Conservation (phyloP, 2,113 vertebrate genomes). For the Falco punctatus region DNA sequence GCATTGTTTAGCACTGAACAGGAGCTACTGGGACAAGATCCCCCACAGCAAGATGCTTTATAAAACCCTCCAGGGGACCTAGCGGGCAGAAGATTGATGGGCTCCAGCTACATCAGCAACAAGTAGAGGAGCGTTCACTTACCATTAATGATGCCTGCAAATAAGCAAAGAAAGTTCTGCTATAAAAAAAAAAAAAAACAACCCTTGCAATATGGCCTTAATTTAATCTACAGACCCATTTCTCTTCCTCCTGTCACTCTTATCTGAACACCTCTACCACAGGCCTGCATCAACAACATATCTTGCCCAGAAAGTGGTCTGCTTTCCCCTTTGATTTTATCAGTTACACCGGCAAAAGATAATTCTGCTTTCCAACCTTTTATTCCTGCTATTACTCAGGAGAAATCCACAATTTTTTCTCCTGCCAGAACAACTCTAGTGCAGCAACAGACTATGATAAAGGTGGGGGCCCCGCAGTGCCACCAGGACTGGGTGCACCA, state of each 20-base stretch:
- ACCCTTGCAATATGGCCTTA: not conserved
- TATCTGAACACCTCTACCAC: not conserved
- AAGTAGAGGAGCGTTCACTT: not conserved
- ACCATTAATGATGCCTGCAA: not conserved
- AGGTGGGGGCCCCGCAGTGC: accelerated
- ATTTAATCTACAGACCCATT: not conserved
- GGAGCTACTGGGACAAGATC: not conserved
- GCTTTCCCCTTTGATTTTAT: not conserved
- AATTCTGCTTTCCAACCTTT: not conserved
- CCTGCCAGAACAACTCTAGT: not conserved
- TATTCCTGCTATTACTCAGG: not conserved
- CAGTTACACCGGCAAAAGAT: not conserved
- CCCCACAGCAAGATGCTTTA: not conserved
- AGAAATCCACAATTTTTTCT: not conserved
- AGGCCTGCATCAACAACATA: not conserved
- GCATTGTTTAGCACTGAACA: not conserved
- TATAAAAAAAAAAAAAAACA: not conserved
- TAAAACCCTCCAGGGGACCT: not conserved
- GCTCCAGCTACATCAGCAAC: not conserved
- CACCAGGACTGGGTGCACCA: accelerated
- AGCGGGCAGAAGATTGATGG: not conserved
- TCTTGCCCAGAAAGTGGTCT: not conserved
- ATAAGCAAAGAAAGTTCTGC: not conserved
- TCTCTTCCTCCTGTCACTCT: not conserved
- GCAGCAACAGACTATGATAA: not conserved